Evolutionary conservation across 1,140 invertebrate species (phyloP).

Genomic region (Drosophila kanapiae): DNA sequence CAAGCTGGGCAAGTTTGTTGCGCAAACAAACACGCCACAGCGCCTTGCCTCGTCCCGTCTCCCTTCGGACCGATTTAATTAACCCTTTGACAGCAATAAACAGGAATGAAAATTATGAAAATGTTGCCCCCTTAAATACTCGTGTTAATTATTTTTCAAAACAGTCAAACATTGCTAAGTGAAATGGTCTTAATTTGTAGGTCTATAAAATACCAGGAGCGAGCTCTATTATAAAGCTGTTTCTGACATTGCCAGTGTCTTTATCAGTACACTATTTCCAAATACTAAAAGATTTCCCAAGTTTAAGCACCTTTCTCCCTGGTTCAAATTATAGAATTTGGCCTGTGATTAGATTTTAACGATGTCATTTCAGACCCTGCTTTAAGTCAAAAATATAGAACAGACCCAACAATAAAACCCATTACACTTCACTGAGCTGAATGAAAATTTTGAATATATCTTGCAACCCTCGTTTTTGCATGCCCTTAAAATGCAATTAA

Average conservation of each 20-base stretch:
- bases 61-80: constrained; percentile 33
- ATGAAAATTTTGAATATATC: constrained; percentile 27
- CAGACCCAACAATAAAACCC: background rate
- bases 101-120: constrained; percentile 52
- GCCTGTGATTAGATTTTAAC: constrained; percentile 8
- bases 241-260: too few relatives aligned
- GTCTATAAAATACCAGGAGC: too few relatives aligned
- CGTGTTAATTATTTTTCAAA: too few relatives aligned
- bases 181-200: too few relatives aligned
- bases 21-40: constrained; percentile 4
- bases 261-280: too few relatives aligned
- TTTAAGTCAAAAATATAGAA: background rate
- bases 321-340: background rate
- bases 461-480: constrained; percentile 28
- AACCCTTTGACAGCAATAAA: constrained; percentile 58
- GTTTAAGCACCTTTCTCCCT: background rate
- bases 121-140: constrained; percentile 20
- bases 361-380: constrained; percentile 1
- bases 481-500: constrained; percentile 67
- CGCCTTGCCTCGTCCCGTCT: background rate
- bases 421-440: constrained; percentile 11
- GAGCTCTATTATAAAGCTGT: too few relatives aligned
- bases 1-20: constrained; percentile 56
- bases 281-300: background rate
- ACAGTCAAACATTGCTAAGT: constrained; percentile 13